Base-by-base conservation (phyloP, 1,140 invertebrate species). In the Euwallacea fornicatus region DNA sequence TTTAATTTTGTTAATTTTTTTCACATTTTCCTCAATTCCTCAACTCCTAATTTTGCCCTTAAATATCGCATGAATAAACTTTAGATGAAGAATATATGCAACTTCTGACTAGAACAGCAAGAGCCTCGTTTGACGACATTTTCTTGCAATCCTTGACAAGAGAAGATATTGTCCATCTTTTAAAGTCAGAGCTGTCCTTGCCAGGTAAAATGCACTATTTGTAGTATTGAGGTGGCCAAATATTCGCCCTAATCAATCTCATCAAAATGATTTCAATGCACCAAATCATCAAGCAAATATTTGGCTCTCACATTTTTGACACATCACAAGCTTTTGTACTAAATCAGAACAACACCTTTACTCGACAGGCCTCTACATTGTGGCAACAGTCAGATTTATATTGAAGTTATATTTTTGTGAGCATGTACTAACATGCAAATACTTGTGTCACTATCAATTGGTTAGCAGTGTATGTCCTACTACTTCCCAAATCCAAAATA, bases 101-200 rank as follows among this genome's bases (percentile, higher is more conserved):
- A 13, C 44, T 75, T 60, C 66, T 75, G 71, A 42, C 46, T 13
- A 72, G 68, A 72, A 70, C 74, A 21, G 74, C 74, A 33, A 75
- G 74, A 71, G 15, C 74, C 43, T 75, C 74, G 21, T 73, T 75
- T 65, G 74, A 75, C 33, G 74, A 75, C 61, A 33, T 70, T 61
- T 7, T 71, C 7, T 71, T 75, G 53, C 55, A 54, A 44, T 60
- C 59, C 44, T 61, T 75, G 68, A 73, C 63, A 16, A 66, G 53
- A 71, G 74, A 73, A 56, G 73, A 71, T 47, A 53, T 73, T 61
- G 68, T 72, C 47, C 42, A 10, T 60, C 43, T 75, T 58, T 71
- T 75, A 66, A 65, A 66, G 15, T 65, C 69, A 42, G 65, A 69
- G 68, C 33, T 67, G n/a, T 11, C 21, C 67, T 69, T 69, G 42